phyloP scores from a whole-genome alignment of 1,140 invertebrate genomes.

The Drosophila lini region DNA sequence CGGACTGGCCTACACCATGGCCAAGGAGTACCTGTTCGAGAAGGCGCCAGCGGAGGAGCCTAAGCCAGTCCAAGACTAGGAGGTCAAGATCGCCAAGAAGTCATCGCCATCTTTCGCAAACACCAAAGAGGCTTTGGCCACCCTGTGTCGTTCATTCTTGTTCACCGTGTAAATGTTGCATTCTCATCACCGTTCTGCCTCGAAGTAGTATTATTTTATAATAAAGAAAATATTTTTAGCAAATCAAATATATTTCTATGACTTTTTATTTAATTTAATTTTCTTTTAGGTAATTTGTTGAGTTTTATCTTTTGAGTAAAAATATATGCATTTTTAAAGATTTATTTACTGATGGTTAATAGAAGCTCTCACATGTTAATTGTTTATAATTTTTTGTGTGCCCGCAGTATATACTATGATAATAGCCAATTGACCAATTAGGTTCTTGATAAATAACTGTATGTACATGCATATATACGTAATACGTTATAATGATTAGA shows the following conservation, averaged over 20 bases:
- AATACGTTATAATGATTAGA: neutral
- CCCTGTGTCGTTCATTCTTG: neutral
- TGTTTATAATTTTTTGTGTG: no score
- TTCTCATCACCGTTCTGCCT: neutral
- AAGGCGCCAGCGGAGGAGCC: conserved; percentile 87
- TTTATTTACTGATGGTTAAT: neutral
- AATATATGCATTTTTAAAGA: neutral
- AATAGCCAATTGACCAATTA: neutral
- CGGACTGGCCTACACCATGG: conserved; percentile 88
- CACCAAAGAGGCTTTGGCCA: neutral
- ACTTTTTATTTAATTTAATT: neutral
- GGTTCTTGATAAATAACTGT: no score
- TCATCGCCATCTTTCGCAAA: neutral
- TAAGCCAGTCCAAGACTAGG: neutral
- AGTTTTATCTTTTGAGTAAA: neutral
- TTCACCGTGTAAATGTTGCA: conserved; percentile 1
- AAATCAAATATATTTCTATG: neutral
- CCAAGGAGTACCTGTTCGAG: conserved; percentile 86
- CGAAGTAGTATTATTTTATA: conserved; percentile 7
- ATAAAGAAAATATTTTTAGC: conserved; percentile 2
- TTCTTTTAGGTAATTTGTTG: neutral
- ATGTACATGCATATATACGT: neutral
- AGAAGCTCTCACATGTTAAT: no score
- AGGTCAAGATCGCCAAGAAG: no score
- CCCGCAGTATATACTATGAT: no score